Conservation (phyloP, 2,797 vertebrate genomes). For the Eremophila alpestris region DNA sequence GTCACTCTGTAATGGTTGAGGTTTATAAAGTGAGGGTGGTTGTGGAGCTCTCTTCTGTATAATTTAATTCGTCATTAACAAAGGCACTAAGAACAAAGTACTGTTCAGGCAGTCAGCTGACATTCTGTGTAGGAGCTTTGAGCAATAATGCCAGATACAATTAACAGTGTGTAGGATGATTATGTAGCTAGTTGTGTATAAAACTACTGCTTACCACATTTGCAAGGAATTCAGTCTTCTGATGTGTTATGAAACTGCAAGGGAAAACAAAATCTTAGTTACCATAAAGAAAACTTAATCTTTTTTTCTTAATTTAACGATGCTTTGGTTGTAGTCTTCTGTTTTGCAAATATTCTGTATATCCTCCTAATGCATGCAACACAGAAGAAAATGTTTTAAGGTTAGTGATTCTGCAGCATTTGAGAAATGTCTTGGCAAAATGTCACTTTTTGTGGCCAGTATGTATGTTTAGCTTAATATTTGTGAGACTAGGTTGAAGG, state of each 20-base stretch:
- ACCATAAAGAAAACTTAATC: neutral
- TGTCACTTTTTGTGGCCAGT: neutral
- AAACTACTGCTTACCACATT: slow-evolving; percentile 43
- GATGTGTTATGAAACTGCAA: slow-evolving; percentile 19
- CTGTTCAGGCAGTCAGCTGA: slow-evolving; percentile 61
- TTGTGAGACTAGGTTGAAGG: neutral
- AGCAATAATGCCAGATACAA: slow-evolving; percentile 66
- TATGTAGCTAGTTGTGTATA: slow-evolving; percentile 58
- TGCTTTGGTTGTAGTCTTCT: neutral
- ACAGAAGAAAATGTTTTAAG: neutral
- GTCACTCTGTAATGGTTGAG: neutral
- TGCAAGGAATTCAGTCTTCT: slow-evolving; percentile 68
- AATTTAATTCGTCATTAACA: slow-evolving; percentile 55
- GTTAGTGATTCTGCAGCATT: neutral
- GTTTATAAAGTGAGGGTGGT: slow-evolving; percentile 5
- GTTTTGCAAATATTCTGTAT: neutral
- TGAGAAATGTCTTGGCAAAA: neutral
- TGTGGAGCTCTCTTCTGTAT: slow-evolving; percentile 19
- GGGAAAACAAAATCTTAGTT: slow-evolving; percentile 54
- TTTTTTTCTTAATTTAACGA: neutral
- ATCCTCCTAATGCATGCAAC: neutral
- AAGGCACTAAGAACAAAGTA: slow-evolving; percentile 55
- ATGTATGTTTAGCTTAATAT: neutral
- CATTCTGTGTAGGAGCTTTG: slow-evolving; percentile 57
- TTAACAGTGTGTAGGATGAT: slow-evolving; percentile 73